A percentile compares a stretch with the other conserved stretches of the same genome.
Evolutionary conservation across 2,888 invertebrate genomes (phyloP).

Genomic region (Caenorhabditis drosophilae): DNA sequence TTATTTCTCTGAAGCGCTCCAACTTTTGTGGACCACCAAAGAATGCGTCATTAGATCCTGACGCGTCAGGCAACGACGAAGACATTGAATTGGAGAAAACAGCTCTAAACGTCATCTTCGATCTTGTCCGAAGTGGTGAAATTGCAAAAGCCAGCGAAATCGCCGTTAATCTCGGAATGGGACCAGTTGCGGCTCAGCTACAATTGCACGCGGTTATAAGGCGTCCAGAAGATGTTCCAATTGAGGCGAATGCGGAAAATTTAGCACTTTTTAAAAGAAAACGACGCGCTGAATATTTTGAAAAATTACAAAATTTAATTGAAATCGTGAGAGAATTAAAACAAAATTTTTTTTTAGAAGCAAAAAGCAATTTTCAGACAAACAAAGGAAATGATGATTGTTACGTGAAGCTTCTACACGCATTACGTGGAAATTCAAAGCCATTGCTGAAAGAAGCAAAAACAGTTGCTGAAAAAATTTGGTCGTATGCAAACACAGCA

Average conservation of each 20-base stretch:
- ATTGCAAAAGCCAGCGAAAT: conserved; percentile 24
- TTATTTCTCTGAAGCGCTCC: conserved; percentile 23
- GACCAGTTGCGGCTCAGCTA: conserved; percentile 16
- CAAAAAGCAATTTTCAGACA: conserved; percentile 14
- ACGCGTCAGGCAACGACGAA: conserved; percentile 21
- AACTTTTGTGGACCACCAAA: conserved; percentile 13
- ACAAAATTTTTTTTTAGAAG: neutral
- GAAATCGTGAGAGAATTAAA: no score
- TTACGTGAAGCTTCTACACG: conserved; percentile 13
- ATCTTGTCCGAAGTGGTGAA: conserved; percentile 25
- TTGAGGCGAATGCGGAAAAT: conserved; percentile 10
- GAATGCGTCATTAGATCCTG: conserved; percentile 27
- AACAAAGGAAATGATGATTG: conserved; percentile 17
- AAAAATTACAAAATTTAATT: conserved; percentile 17
- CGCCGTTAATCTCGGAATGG: conserved; percentile 28
- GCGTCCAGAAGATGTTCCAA: conserved; percentile 21
- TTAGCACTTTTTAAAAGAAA: conserved; percentile 18
- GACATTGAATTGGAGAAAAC: conserved; percentile 16
- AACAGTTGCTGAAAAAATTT: conserved; percentile 27
- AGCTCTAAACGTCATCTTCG: conserved; percentile 14
- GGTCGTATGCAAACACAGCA: conserved; percentile 38
- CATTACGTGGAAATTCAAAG: conserved; percentile 20
- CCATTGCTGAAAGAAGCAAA: conserved; percentile 21
- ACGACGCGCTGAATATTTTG: conserved; percentile 29
- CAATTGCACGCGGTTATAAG: conserved; percentile 24